Evolutionary conservation across 2,797 vertebrate species (phyloP), one percentile per base, ranked within the genome.

Genomic region (Channa striata): DNA sequence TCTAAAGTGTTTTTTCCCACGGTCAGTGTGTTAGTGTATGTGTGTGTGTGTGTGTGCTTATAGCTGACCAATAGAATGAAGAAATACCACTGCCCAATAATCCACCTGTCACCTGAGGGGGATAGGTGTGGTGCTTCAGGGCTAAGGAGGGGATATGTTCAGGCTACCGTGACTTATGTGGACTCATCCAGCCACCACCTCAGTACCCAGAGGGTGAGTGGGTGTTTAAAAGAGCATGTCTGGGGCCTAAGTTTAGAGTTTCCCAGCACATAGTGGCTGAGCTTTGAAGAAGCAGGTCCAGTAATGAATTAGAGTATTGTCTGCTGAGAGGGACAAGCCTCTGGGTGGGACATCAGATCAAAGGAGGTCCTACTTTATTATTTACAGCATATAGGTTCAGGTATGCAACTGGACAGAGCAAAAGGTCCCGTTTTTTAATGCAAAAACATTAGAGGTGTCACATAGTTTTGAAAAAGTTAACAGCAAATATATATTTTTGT

Each of bases 281-380:
- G 87, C 93, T 93, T 94, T 93, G 92, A 94, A 94, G 88, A 86
- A 87, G 88, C 79, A 82, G 85, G 82, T 89, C 86, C 77, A 68
- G 80, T 89, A 92, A 93, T 95, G 91, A 93, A 93, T 94, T 91
- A 80, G 81, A 81, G 83, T 69, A 91, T 93, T 93, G 91, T 94
- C 84, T 80, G 71, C 72, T 74, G 3, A 50, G 78, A 86, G 80
- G 89, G 82, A 76, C 85, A 90, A 82, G 90, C 88, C 86, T 85
- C 72, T 85, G 92, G 93, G 91, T 91, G 91, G 90, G 84, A 90
- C 91, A 80, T 83, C 77, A 91, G 74, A 93, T 95, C 92, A 95
- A 94, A 95, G 92, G 72, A 87, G 68, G 84, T 76, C 76, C 73
- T 72, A 63, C 88, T 92, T 93, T 92, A 93, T 94, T 94, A 90